phyloP scores from a whole-genome alignment of 2,888 invertebrate species.

The Heliconius charithonia region DNA sequence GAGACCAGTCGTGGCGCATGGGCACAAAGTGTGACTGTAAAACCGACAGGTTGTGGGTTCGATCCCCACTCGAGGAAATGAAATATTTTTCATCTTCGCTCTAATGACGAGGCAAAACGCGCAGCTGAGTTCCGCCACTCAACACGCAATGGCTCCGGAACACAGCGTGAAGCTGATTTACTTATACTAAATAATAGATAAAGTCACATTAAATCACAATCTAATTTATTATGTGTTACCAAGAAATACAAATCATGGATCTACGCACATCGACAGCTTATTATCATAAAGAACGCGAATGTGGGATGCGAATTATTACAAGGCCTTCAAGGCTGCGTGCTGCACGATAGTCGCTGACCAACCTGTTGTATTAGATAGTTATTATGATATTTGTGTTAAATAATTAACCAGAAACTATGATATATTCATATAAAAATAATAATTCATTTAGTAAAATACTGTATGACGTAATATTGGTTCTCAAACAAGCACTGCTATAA shows the following conservation, averaged over 20 bases:
- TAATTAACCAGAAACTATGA: not conserved
- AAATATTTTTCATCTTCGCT: too few species aligned
- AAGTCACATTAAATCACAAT: not conserved
- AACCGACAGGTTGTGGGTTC: too few species aligned
- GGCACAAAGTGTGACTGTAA: too few species aligned
- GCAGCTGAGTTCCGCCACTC: too few species aligned
- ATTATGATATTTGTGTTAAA: constrained; percentile 2
- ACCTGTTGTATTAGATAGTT: constrained; percentile 58
- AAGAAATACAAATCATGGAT: constrained; percentile 16
- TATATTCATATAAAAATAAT: not conserved
- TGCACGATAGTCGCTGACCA: constrained; percentile 63
- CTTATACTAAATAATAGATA: not conserved
- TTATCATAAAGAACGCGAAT: constrained; percentile 52
- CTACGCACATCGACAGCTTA: constrained; percentile 35
- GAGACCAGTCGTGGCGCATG: too few species aligned
- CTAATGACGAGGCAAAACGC: too few species aligned
- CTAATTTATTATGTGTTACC: constrained; percentile 2
- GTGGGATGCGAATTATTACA: constrained; percentile 72
- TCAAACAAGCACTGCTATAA: too few species aligned
- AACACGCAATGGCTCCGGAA: too few species aligned
- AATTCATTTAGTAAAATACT: not conserved
- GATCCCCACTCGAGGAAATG: too few species aligned
- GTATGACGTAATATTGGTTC: too few species aligned
- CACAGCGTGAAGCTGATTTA: too few species aligned
- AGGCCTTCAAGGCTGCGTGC: constrained; percentile 66